These are phyloP conservation scores for Acanthisitta chloris DNA, from an alignment of 2,113 vertebrate genomes.

Conservation along the genomic window DNA sequence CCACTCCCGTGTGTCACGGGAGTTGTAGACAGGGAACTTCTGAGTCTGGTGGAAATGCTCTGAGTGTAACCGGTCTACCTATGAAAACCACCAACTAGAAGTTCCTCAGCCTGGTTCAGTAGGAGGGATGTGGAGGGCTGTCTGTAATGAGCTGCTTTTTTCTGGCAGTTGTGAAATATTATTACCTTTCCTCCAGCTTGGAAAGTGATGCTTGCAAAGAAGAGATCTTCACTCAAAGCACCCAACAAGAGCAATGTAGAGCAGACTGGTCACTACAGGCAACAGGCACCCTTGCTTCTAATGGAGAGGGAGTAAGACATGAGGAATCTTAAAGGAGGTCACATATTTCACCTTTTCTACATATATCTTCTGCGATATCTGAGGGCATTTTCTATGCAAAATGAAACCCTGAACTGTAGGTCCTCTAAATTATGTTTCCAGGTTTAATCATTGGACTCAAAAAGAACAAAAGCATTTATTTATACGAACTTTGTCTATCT, in stretches of 20 bases:
- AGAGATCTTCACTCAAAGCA: background rate
- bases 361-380: background rate
- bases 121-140: background rate
- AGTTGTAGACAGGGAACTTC: background rate
- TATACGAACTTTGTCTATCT: background rate
- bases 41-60: background rate
- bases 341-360: background rate
- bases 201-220: background rate
- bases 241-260: background rate
- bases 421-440: background rate
- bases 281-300: background rate
- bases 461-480: background rate
- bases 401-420: background rate
- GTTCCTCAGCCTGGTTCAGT: background rate
- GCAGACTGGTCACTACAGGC: background rate
- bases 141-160: background rate
- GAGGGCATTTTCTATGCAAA: background rate
- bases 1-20: fast-evolving
- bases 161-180: background rate
- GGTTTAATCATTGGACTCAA: background rate
- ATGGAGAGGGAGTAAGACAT: background rate
- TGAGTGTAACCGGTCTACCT: background rate
- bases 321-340: background rate
- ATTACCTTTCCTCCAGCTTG: background rate
- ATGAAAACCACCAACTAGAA: background rate